Percentiles rank a stretch among this genome's conserved stretches.
Evolutionary conservation across 2,888 invertebrate genomes (phyloP).

Genomic region (Mesorhabditis belari): DNA sequence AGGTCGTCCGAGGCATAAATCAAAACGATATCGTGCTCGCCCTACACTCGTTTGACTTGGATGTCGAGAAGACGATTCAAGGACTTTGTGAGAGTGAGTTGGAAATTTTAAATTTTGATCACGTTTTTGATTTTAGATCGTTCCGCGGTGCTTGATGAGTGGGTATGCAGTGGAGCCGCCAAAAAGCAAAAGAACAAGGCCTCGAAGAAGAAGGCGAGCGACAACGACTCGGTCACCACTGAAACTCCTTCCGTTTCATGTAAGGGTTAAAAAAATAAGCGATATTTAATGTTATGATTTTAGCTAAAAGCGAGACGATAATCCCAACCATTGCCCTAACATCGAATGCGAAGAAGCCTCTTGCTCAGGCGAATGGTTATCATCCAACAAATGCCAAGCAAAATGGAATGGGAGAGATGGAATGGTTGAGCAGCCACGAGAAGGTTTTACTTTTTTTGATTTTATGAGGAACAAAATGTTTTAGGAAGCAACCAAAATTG

Average conservation of each 20-base stretch:
- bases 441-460: no score
- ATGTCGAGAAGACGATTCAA: constrained; percentile 56
- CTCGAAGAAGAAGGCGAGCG: constrained; percentile 28
- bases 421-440: neutral
- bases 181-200: constrained; percentile 43
- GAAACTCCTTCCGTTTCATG: neutral
- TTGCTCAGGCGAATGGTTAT: neutral
- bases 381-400: neutral
- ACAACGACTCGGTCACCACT: constrained; percentile 2
- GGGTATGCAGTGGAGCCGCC: constrained; percentile 28
- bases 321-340: constrained; percentile 4
- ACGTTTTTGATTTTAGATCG: constrained; percentile 23
- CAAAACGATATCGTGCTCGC: constrained; percentile 57
- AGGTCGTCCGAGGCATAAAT: constrained; percentile 53
- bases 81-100: constrained; percentile 56
- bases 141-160: constrained; percentile 43
- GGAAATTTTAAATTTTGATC: neutral
- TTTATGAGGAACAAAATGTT: no score
- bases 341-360: constrained; percentile 4
- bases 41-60: constrained; percentile 57
- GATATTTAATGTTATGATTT: neutral
- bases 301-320: neutral
- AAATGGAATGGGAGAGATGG: neutral
- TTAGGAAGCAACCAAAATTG: neutral
- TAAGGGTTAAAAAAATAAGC: neutral